Evolutionary conservation across 2,888 invertebrate species (phyloP).

Genomic region (Cheilosia vernalis): DNA sequence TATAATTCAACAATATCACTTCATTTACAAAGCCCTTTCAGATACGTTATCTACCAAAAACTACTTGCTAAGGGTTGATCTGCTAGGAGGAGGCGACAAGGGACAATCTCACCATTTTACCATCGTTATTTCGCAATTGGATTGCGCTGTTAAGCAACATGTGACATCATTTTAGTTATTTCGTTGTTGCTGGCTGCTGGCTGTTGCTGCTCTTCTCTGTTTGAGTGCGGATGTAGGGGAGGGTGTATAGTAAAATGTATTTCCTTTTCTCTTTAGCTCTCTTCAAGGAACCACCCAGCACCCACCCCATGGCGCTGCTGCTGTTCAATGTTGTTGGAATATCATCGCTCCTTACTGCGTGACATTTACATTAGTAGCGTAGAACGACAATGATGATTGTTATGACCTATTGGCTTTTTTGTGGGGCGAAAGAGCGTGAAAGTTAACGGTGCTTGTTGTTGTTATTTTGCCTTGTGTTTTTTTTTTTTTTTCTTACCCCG

Average conservation of each 20-base stretch:
- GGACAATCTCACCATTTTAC: slow-evolving; percentile 67
- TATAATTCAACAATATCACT: slow-evolving; percentile 54
- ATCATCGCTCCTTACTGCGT: slow-evolving; percentile 57
- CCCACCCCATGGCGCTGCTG: slow-evolving; percentile 3
- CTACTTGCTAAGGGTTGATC: slow-evolving; percentile 58
- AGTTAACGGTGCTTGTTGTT: slow-evolving; percentile 52
- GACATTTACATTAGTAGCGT: slow-evolving; percentile 69
- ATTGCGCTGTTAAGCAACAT: slow-evolving; percentile 71
- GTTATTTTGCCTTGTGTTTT: slow-evolving; percentile 25
- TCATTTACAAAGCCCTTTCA: slow-evolving; percentile 40
- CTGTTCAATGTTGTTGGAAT: slow-evolving; percentile 13
- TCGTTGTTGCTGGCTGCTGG: slow-evolving; percentile 37
- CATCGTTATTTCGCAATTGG: slow-evolving; percentile 67
- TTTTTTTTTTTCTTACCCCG: background rate
- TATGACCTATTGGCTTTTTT: slow-evolving; percentile 68
- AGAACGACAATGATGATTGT: slow-evolving; percentile 69
- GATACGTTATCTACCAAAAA: slow-evolving; percentile 14
- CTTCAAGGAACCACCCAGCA: background rate
- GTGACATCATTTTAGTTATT: slow-evolving; percentile 69
- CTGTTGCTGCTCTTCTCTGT: slow-evolving; percentile 31
- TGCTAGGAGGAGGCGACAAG: slow-evolving; percentile 50
- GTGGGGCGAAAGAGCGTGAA: slow-evolving; percentile 56
- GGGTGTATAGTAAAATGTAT: slow-evolving; percentile 19
- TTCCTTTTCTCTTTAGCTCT: slow-evolving; percentile 12
- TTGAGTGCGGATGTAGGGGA: background rate